Evolutionary conservation across 1,140 invertebrate genomes (phyloP).

Genomic region (Physella acuta): DNA sequence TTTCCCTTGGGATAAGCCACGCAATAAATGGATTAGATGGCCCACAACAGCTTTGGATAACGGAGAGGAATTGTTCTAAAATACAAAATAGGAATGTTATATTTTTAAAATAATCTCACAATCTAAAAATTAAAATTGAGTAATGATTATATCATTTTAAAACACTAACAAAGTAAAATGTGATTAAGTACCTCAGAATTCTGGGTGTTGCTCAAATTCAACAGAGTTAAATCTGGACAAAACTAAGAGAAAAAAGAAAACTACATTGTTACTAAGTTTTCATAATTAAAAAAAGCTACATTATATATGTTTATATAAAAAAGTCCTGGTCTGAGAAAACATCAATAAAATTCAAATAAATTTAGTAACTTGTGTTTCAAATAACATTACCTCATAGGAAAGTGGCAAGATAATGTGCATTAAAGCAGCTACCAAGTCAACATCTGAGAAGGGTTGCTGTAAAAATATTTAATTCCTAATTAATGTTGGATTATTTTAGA

Average conservation of each 20-base stretch:
- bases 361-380: neutral
- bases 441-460: neutral
- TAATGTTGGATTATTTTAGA: neutral
- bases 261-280: no score
- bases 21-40: constrained; percentile 2
- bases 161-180: no score
- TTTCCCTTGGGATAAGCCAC: neutral
- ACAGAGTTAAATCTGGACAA: constrained; percentile 3
- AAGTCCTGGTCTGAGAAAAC: neutral
- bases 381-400: constrained; percentile 12
- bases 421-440: constrained; percentile 8
- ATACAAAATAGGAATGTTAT: no score
- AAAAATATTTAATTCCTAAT: constrained; percentile 7
- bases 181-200: no score
- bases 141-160: no score
- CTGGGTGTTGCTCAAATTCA: neutral
- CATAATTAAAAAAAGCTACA: no score
- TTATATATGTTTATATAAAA: neutral
- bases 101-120: no score
- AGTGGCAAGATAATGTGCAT: constrained; percentile 10
- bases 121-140: no score
- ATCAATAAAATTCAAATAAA: neutral
- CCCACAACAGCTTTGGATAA: constrained; percentile 3
- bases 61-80: no score
- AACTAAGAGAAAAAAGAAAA: constrained; percentile 9